Evolutionary conservation across 2,888 invertebrate species (phyloP), one percentile per base, ranked within the genome.

Genomic region (Lasiommata megera): DNA sequence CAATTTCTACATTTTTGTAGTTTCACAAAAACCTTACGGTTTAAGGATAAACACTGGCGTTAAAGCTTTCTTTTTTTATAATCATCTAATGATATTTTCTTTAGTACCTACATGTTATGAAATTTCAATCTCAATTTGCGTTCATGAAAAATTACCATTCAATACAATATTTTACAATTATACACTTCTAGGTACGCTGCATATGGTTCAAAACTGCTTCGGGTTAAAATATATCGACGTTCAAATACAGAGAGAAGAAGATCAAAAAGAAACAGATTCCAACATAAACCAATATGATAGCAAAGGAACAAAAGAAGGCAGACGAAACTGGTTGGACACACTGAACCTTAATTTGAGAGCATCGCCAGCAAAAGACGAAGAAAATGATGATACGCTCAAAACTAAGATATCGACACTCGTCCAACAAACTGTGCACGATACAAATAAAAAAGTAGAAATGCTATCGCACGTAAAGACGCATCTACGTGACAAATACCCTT

Each of bases 361-460:
- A 7, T 14, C 41, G 56, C 37, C 41, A 9, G 23, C 23, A 0
- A 61, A 62, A 12, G 70, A 72, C 0, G 68, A 73, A 3, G 76
- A 78, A 9, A 81, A 82, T 60, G 84, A 84, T 50, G 43, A 52
- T 0, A 78, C 73, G 29, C 64, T 88, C 38, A 88, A 88, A 61
- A 66, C 59, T 17, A 87, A 87, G 72, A 84, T 88, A 36, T 56
- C 73, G 0, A 68, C 69, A 0, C 73, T 88, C 0, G 80, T 88
- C 0, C 69, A 81, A 34, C 84, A 87, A 68, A 83, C 84, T 0
- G 52, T 87, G 14, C 75, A 80, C 40, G 85, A 86, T 54, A 76
- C 80, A 1, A 71, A 77, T 28, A 70, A 63, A 14, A 84, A 78
- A 69, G 71, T 87, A n/a, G 63, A 71, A 44, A 67, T 68, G 0